Evolutionary conservation across 2,113 vertebrate genomes (phyloP).

Genomic region (Cinclus mexicanus): DNA sequence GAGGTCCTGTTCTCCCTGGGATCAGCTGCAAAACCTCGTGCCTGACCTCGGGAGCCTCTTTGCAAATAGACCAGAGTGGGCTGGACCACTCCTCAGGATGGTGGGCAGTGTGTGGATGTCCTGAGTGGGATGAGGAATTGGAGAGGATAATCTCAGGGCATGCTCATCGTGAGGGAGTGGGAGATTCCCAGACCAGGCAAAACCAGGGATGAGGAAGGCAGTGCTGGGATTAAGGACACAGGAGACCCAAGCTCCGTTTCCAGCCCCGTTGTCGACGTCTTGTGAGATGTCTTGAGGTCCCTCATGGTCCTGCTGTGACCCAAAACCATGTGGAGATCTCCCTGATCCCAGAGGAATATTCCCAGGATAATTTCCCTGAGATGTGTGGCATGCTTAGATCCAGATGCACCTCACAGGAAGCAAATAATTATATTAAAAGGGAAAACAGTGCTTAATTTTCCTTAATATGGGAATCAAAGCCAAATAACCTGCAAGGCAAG

Average conservation of each 20-base stretch:
- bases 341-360: neutral
- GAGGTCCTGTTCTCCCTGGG: constrained; percentile 11
- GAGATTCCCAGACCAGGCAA: neutral
- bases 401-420: neutral
- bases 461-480: neutral
- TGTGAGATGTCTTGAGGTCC: neutral
- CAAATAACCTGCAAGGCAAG: neutral
- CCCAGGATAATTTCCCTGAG: neutral
- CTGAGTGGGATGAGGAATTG: neutral
- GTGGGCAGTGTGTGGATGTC: neutral
- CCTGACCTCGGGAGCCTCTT: constrained; percentile 41
- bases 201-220: neutral
- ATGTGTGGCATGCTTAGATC: neutral
- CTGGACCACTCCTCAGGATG: neutral
- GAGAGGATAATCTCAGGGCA: neutral
- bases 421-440: neutral
- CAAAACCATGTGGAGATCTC: neutral
- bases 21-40: constrained; percentile 37
- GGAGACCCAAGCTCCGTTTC: neutral
- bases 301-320: neutral
- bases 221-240: neutral
- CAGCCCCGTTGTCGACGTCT: rapidly evolving
- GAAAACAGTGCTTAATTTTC: neutral
- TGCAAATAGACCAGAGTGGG: neutral
- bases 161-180: neutral